phyloP scores from a whole-genome alignment of 2,113 vertebrate genomes.

The Sclerurus mexicanus region DNA sequence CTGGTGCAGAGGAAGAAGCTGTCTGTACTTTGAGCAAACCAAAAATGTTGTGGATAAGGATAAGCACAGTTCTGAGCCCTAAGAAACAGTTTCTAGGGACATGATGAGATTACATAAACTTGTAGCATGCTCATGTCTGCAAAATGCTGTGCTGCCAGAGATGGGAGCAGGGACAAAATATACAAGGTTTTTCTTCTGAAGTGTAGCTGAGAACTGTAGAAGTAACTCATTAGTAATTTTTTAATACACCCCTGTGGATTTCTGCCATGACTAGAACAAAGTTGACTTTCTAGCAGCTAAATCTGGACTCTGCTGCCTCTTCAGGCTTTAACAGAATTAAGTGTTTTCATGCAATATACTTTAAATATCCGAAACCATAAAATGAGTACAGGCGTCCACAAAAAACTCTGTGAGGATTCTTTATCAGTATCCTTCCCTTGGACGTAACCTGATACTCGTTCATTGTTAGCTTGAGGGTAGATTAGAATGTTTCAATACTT shows the following conservation, averaged over 20 bases:
- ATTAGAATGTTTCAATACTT: background rate
- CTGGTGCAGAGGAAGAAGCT: background rate
- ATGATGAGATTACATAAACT: background rate
- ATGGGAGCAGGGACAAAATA: background rate
- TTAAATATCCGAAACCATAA: background rate
- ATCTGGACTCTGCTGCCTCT: background rate
- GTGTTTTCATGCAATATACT: background rate
- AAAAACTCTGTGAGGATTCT: background rate
- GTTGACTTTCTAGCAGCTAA: background rate
- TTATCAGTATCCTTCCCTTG: background rate
- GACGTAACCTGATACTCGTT: background rate
- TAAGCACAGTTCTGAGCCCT: background rate
- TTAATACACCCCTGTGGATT: background rate
- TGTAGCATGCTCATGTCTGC: background rate
- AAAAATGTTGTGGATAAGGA: background rate
- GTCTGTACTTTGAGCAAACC: background rate
- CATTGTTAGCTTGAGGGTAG: background rate
- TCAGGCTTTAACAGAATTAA: background rate
- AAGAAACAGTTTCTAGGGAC: background rate
- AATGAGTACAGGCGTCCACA: background rate
- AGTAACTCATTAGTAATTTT: background rate
- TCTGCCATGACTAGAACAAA: background rate
- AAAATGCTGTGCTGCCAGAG: background rate
- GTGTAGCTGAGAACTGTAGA: background rate
- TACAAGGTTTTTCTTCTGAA: background rate